Base-by-base conservation (phyloP, 2,888 invertebrate species). In the Drosophila borborema region DNA sequence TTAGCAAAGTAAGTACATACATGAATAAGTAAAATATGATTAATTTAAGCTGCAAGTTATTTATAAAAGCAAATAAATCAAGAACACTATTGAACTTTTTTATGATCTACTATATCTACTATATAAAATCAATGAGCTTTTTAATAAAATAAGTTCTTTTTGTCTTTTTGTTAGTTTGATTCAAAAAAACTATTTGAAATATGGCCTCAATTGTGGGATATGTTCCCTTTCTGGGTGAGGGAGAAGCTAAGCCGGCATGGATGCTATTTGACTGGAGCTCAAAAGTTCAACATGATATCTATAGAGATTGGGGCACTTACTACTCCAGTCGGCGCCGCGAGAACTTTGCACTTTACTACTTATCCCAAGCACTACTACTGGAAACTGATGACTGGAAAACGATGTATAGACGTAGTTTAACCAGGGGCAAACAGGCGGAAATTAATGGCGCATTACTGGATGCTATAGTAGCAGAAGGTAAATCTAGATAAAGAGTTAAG, bases 301-400 rank as follows among this genome's bases (percentile, higher is more conserved):
- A 90, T 23, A 81, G 91, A 2, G 92, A 92, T 58, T 92, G 92
- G 92, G 92, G 91, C 4, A 73, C 83, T 1, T 91, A 91, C 62
- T 92, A 91, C 40, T 86, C 86, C 0, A 86, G 71, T 8, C 89
- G 88, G n/a, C 90, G 91, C 3, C 84, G 91, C n/a, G 77, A 91
- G 51, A 90, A 86, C 49, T 87, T 85, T 34, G 91, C 92, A 0
- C 72, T 84, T 6, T 73, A 90, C 23, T 92, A 92, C 49, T 91
- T 87, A 31, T 81, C 84, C 36, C 86, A 86, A 65, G 91, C 92
- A 0, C 62, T 92, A 16, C 78, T 83, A 6, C 36, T 92, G n/a
- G 74, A 86, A 38, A 76, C 73, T 0, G 36, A 72, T 18, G 92
- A 92, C 62, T 81, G 80, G 3, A 75, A 77, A 18, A 90, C 91